These are phyloP conservation scores for Heteractis magnifica DNA, from an alignment of 92 coral and sea anemone genomes.

Conservation along the genomic window DNA sequence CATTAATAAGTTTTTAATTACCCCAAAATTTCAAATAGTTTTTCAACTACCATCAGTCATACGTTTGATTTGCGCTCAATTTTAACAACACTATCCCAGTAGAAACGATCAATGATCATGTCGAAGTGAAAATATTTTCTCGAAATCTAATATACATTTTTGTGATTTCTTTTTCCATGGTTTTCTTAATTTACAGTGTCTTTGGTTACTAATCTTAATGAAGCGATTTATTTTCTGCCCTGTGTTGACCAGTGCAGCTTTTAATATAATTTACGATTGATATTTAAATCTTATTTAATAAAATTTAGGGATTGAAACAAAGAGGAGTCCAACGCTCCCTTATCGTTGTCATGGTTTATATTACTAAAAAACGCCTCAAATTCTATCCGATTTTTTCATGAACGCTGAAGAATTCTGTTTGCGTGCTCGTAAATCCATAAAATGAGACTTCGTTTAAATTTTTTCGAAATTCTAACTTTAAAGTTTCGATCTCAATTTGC, in stretches of 20 bases:
- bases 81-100: no score
- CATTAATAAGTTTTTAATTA: neutral
- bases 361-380: neutral
- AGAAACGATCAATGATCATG: no score
- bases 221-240: neutral
- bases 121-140: no score
- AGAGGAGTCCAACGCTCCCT: neutral
- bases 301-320: neutral
- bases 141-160: no score
- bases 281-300: slow-evolving; percentile 3
- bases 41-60: neutral
- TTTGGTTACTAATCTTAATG: neutral
- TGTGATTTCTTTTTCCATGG: neutral
- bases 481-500: neutral
- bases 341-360: neutral
- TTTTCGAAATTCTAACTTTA: neutral
- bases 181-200: neutral
- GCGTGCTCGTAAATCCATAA: no score
- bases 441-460: no score
- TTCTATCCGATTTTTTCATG: neutral
- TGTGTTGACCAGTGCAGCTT: neutral
- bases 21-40: neutral
- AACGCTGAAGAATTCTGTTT: neutral
- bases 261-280: neutral
- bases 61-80: neutral